A percentile compares a stretch with the other conserved stretches of the same genome.
These are phyloP conservation scores for Oryctes rhinoceros DNA, from an alignment of 1,140 invertebrate genomes.

Conservation along the genomic window DNA sequence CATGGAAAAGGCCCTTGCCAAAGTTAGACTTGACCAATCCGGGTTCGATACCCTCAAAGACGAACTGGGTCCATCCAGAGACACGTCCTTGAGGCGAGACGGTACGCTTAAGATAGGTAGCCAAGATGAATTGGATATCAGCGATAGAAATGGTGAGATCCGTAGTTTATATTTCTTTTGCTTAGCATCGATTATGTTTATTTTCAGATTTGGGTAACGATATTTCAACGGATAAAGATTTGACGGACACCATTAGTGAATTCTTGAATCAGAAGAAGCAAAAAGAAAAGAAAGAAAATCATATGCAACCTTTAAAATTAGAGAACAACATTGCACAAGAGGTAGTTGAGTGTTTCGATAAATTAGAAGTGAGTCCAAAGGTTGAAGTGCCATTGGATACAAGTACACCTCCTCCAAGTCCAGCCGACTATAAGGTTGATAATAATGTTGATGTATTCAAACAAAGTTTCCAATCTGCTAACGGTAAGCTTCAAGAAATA, in stretches of 20 bases:
- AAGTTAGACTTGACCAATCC: slow-evolving; percentile 78
- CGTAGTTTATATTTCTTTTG: neutral
- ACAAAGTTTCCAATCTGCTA: slow-evolving; percentile 12
- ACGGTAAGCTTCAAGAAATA: slow-evolving; percentile 30
- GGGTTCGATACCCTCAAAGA: slow-evolving; percentile 80
- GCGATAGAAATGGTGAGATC: slow-evolving; percentile 55
- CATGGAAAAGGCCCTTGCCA: slow-evolving; percentile 79
- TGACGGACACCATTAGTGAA: slow-evolving; percentile 57
- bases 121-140: slow-evolving; percentile 57
- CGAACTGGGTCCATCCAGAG: slow-evolving; percentile 73
- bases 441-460: slow-evolving; percentile 36
- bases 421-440: slow-evolving; percentile 51
- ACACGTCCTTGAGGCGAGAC: slow-evolving; percentile 68
- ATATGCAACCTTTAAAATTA: slow-evolving; percentile 42
- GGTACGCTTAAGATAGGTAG: slow-evolving; percentile 69
- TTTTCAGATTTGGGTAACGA: slow-evolving; percentile 43
- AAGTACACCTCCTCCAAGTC: slow-evolving; percentile 57
- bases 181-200: neutral
- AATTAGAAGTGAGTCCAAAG: slow-evolving; percentile 49
- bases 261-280: slow-evolving; percentile 51
- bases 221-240: slow-evolving; percentile 53
- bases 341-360: slow-evolving; percentile 55
- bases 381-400: slow-evolving; percentile 47
- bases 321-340: slow-evolving; percentile 57
- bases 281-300: slow-evolving; percentile 46